phyloP scores from a whole-genome alignment of 2,113 vertebrate genomes.

The Phaethornis superciliosus region DNA sequence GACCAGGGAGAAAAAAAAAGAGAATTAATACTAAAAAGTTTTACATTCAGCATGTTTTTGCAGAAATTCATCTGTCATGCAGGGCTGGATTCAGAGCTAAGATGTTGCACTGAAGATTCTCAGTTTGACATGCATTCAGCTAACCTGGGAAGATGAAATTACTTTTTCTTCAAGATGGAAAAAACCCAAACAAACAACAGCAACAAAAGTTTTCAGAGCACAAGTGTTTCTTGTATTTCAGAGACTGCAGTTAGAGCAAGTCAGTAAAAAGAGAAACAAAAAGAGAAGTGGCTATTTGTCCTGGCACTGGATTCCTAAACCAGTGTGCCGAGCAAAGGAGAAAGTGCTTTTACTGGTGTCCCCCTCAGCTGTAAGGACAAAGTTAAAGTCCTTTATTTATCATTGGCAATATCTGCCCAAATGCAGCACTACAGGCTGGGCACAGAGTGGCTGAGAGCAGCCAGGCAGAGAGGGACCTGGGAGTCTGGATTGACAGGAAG shows the following conservation, averaged over 20 bases:
- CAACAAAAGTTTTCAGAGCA: neutral
- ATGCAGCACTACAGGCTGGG: too few species aligned
- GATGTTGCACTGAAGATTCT: neutral
- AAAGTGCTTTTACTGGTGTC: neutral
- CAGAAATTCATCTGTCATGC: rapidly evolving
- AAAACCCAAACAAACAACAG: neutral
- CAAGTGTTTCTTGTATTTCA: neutral
- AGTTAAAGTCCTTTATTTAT: neutral
- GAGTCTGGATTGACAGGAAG: too few species aligned
- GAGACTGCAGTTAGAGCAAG: neutral
- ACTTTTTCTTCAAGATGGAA: neutral
- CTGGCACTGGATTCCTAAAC: neutral
- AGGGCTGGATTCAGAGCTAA: neutral
- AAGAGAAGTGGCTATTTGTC: neutral
- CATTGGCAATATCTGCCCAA: neutral
- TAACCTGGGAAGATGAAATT: neutral
- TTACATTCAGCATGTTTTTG: neutral
- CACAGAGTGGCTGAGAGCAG: too few species aligned
- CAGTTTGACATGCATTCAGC: neutral
- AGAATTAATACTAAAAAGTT: neutral
- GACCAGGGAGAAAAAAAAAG: neutral
- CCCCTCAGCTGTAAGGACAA: neutral
- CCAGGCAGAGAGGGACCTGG: too few species aligned
- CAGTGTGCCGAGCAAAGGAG: neutral
- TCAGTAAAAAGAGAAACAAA: neutral